phyloP scores from a whole-genome alignment of 2,888 invertebrate species.

The Mimas tiliae region DNA sequence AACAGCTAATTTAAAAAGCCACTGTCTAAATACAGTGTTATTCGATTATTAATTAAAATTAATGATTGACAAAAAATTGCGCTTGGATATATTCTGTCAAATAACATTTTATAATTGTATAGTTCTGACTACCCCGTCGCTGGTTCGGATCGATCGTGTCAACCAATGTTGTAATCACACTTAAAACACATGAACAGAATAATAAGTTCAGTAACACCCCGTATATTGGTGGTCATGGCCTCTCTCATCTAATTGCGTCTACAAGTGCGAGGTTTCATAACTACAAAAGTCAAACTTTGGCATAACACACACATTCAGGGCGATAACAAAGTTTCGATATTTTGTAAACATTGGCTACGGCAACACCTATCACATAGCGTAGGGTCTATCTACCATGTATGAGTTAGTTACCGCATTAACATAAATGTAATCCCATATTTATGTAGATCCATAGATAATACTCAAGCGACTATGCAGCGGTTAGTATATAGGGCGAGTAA shows the following conservation, averaged over 20 bases:
- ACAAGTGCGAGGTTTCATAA: slow-evolving; percentile 39
- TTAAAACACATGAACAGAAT: background rate
- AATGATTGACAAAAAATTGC: background rate
- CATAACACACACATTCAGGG: slow-evolving; percentile 50
- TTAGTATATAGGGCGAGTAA: slow-evolving; percentile 78
- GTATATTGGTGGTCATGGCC: background rate
- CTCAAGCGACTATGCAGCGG: slow-evolving; percentile 62
- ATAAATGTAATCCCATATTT: slow-evolving; percentile 31
- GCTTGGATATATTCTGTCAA: background rate
- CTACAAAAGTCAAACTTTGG: slow-evolving; percentile 80
- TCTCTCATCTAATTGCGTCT: background rate
- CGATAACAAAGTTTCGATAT: slow-evolving; percentile 73
- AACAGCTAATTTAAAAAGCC: background rate
- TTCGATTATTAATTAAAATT: background rate
- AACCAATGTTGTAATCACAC: background rate
- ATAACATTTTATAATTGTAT: no score
- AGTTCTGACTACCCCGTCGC: no score
- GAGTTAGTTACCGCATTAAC: slow-evolving; percentile 63
- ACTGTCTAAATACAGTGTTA: no score
- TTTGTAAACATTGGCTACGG: slow-evolving; percentile 61
- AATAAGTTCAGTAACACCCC: background rate
- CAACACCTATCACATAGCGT: slow-evolving; percentile 31
- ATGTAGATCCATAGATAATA: slow-evolving; percentile 53
- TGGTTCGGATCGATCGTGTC: background rate
- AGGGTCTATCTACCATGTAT: slow-evolving; percentile 52